These are phyloP conservation scores for Xyrauchen texanus DNA, from an alignment of 2,113 vertebrate genomes.

Conservation along the genomic window DNA sequence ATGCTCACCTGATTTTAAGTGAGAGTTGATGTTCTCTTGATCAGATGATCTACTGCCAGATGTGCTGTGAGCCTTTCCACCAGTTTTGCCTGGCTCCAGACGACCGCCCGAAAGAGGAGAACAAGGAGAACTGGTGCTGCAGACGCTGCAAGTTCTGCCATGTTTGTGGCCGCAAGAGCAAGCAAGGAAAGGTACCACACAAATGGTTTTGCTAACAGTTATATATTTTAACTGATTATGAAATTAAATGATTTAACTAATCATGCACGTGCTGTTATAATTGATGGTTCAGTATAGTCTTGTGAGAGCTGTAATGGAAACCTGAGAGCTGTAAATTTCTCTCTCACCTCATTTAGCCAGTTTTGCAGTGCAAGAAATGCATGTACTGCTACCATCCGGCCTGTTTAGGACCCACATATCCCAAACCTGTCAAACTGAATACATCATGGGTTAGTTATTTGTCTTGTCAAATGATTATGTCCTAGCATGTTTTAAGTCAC, in stretches of 20 bases:
- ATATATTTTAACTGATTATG: background rate
- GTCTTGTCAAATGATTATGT: background rate
- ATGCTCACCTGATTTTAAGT: background rate
- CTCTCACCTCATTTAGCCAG: slow-evolving; percentile 70
- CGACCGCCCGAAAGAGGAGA: slow-evolving; percentile 79
- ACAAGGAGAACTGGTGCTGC: slow-evolving; percentile 89
- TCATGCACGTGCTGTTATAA: background rate
- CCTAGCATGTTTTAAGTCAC: background rate
- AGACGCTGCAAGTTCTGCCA: slow-evolving; percentile 89
- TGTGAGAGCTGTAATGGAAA: too few relatives aligned
- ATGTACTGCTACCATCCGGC: slow-evolving; percentile 86
- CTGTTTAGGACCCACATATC: slow-evolving; percentile 88
- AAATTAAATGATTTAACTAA: background rate
- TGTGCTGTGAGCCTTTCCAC: slow-evolving; percentile 93
- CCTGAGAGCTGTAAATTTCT: background rate
- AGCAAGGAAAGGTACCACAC: slow-evolving; percentile 77
- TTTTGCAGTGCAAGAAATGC: slow-evolving; percentile 86
- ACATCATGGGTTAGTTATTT: slow-evolving; percentile 80
- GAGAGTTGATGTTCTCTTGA: background rate
- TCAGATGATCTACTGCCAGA: slow-evolving; percentile 89
- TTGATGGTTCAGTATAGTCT: background rate
- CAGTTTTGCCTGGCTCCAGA: slow-evolving; percentile 83
- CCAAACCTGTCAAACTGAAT: slow-evolving; percentile 80
- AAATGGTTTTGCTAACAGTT: background rate
- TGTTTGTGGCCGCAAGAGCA: slow-evolving; percentile 85